Evolutionary conservation across 2,888 invertebrate genomes (phyloP), one percentile per base, ranked within the genome.

Genomic region (Cosmorhoe ocellata): DNA sequence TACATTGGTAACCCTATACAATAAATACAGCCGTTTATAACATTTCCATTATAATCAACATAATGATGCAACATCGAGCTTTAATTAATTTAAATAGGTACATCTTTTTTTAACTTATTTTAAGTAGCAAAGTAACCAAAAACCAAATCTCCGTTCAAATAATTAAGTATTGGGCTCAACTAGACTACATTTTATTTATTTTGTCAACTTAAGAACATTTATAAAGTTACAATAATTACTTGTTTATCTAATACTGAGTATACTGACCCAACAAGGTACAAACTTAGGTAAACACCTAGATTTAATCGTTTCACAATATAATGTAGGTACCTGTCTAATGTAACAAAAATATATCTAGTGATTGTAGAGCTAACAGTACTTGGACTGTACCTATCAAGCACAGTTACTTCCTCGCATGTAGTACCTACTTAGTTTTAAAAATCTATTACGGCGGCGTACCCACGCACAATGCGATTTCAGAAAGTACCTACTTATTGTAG

Each of bases 351-450:
- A n/a, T 64, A 72, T 2, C 1, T 72, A 79, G 79, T 80, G 78
- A 80, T 81, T 79, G 79, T 81, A 78, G 73, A 79, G 73, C 69
- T 81, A 82, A 79, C 78, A 76, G 80, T 79, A 77, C 73, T 59
- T 62, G 59, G 58, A 62, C 65, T 68, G 56, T 63, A 18, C n/a
- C n/a, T 18, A 58, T 39, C 42, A 58, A 64, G 67, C 74, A 81
- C 81, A 75, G 79, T 82, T 80, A 82, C 69, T 77, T 82, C 77
- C 80, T 81, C 78, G 78, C 81, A 81, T 79, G 74, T 77, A 69
- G 68, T 74, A 66, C 43, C 43, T 63, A 45, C 12, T 13, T 50
- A 33, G 9, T 24, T 11, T 63, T 61, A 42, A 57, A 43, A 64
- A 66, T 61, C 47, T 42, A 24, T 22, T 22, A 24, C 2, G 13